phyloP scores from a whole-genome alignment of 2,113 vertebrate species.

The Micromys minutus region DNA sequence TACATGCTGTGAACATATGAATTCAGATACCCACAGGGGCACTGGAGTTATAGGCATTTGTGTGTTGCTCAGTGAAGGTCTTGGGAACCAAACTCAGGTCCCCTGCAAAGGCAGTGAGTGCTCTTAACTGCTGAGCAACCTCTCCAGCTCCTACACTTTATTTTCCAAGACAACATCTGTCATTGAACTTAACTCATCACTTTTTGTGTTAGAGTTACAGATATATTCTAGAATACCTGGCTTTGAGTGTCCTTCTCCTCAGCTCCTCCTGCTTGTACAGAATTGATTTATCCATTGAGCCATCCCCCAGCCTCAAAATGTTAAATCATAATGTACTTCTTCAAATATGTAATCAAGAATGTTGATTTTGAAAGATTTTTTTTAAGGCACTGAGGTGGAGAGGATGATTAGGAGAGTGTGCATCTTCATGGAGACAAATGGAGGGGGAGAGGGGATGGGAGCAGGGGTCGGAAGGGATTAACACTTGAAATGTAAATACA shows the following conservation, averaged over 20 bases:
- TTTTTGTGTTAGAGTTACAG: not conserved
- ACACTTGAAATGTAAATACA: too few species aligned
- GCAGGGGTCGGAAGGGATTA: too few species aligned
- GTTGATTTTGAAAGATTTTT: slow-evolving; percentile 13
- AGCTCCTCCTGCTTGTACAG: not conserved
- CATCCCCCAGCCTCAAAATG: not conserved
- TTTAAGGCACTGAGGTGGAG: too few species aligned
- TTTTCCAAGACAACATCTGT: not conserved
- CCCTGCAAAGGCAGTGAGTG: not conserved
- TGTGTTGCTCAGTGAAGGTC: not conserved
- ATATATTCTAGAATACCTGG: not conserved
- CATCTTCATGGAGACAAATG: too few species aligned
- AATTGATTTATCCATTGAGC: not conserved
- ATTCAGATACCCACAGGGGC: too few species aligned
- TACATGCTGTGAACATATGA: not conserved
- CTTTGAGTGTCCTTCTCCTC: not conserved
- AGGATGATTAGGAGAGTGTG: too few species aligned
- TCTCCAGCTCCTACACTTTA: not conserved
- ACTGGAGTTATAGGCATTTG: not conserved
- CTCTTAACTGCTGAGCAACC: not conserved
- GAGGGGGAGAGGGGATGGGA: too few species aligned
- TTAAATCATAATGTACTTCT: not conserved
- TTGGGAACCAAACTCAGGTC: not conserved
- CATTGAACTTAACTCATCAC: not conserved
- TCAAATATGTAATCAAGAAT: slow-evolving; percentile 20